phyloP scores from a whole-genome alignment of 2,888 invertebrate genomes.

The Lithophane socia region DNA sequence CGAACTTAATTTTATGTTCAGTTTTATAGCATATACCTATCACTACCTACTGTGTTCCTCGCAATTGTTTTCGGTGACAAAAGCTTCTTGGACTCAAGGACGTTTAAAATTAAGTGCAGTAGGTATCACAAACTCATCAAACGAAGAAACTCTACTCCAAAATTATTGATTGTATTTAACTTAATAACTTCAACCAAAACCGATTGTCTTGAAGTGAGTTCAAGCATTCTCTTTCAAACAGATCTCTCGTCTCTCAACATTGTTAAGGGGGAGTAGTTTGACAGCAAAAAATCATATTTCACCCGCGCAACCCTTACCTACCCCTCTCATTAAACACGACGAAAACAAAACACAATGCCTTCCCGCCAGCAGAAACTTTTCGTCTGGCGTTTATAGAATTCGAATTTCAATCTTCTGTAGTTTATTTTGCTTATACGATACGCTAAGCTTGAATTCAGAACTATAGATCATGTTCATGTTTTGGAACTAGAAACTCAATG shows the following conservation, averaged over 20 bases:
- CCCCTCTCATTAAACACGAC: too few relatives aligned
- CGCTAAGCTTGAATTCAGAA: too few relatives aligned
- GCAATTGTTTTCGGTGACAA: background rate
- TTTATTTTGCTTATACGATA: too few relatives aligned
- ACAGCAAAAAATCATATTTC: too few relatives aligned
- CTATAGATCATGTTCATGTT: too few relatives aligned
- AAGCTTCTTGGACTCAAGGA: background rate
- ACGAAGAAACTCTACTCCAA: background rate
- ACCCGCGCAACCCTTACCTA: too few relatives aligned
- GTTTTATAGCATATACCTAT: slow-evolving; percentile 12
- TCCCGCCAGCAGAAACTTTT: too few relatives aligned
- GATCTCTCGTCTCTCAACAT: slow-evolving; percentile 60
- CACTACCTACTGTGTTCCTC: background rate
- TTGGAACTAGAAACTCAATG: too few relatives aligned
- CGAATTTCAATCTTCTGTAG: too few relatives aligned
- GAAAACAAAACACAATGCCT: too few relatives aligned
- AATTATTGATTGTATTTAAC: background rate
- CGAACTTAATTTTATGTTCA: slow-evolving; percentile 22
- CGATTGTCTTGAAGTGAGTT: slow-evolving; percentile 35
- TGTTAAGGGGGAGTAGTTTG: too few relatives aligned
- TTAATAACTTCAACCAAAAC: slow-evolving; percentile 12
- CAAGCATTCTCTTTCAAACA: slow-evolving; percentile 44
- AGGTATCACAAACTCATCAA: background rate
- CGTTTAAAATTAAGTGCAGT: background rate
- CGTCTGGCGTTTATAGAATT: too few relatives aligned